phyloP scores from a whole-genome alignment of 2,888 invertebrate species.

The Dastarcus helophoroides region DNA sequence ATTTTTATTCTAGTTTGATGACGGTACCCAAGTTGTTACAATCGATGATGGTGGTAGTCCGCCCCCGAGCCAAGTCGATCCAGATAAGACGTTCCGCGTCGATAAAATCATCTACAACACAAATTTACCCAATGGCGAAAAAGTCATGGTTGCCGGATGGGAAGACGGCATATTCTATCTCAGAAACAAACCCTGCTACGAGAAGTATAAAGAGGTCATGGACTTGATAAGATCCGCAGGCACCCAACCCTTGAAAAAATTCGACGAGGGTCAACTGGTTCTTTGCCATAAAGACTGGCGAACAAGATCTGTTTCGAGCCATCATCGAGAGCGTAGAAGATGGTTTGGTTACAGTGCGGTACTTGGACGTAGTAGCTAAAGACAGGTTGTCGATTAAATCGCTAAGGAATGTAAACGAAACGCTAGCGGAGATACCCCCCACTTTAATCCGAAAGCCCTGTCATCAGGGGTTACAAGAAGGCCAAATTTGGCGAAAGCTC shows the following conservation, averaged over 20 bases:
- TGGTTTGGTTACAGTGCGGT: background rate
- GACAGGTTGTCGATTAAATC: background rate
- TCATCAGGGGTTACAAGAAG: background rate
- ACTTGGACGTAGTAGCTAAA: background rate
- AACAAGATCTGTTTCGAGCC: background rate
- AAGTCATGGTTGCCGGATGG: background rate
- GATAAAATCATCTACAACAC: background rate
- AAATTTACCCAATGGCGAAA: slow-evolving; percentile 2
- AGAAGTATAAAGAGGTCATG: background rate
- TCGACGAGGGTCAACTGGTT: background rate
- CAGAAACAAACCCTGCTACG: background rate
- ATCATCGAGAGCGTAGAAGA: background rate
- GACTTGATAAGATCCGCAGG: too few relatives aligned
- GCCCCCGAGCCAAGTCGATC: background rate
- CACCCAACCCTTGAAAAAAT: background rate
- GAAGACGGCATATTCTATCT: background rate
- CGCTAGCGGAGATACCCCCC: background rate
- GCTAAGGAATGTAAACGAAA: background rate
- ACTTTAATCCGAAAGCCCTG: background rate
- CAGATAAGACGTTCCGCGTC: background rate
- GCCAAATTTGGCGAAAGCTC: background rate
- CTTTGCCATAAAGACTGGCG: background rate
- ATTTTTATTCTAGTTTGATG: slow-evolving; percentile 2
- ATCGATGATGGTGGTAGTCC: background rate
- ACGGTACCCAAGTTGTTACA: slow-evolving; percentile 1